These are phyloP conservation scores for Gymnocheta viridis DNA, from an alignment of 2,888 invertebrate species.

Conservation along the genomic window DNA sequence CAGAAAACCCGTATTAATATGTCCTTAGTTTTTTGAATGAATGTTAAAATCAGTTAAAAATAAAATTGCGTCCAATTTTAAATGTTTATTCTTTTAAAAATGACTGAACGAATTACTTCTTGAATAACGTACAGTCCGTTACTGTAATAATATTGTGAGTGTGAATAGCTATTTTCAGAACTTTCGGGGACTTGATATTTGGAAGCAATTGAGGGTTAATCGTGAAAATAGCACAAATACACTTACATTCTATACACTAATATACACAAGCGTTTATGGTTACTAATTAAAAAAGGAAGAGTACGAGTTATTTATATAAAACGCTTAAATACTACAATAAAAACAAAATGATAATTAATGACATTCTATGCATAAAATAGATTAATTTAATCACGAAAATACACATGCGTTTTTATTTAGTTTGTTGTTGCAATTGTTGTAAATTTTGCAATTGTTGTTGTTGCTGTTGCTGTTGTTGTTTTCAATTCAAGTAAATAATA, in stretches of 20 bases:
- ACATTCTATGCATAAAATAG: constrained; percentile 70
- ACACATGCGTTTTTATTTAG: constrained; percentile 47
- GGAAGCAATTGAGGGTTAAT: constrained; percentile 36
- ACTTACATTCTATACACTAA: background rate
- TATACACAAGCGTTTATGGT: background rate
- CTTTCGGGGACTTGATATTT: background rate
- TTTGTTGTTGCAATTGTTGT: constrained; percentile 11
- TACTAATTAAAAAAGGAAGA: background rate
- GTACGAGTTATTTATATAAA: constrained; percentile 44
- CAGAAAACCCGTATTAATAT: no score
- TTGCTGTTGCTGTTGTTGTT: constrained; percentile 28
- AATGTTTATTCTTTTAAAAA: no score
- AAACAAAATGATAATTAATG: constrained; percentile 67
- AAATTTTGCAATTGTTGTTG: background rate
- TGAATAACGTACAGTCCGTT: no score
- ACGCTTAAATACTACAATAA: constrained; percentile 48
- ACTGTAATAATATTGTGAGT: no score
- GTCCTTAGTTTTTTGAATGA: no score
- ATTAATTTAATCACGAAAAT: constrained; percentile 70
- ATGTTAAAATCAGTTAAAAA: no score
- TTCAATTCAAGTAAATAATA: constrained; percentile 45
- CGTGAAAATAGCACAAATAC: background rate
- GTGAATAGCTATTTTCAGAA: background rate
- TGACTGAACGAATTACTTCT: no score
- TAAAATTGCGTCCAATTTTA: no score